Evolutionary conservation across 2,113 vertebrate genomes (phyloP).

Genomic region (Lota lota): DNA sequence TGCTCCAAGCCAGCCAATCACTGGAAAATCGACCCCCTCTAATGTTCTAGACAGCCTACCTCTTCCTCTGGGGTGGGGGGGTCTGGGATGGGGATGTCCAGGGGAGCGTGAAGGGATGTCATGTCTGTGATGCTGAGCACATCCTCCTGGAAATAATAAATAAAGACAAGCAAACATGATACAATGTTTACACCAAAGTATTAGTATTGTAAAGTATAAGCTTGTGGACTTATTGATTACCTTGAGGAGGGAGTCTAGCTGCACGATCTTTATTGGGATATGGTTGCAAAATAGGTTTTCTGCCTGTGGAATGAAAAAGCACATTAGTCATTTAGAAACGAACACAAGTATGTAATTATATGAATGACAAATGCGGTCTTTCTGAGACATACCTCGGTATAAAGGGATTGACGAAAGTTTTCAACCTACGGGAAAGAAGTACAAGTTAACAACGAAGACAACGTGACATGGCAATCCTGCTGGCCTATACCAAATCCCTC

Average conservation of each 20-base stretch:
- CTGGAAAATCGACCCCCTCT: neutral
- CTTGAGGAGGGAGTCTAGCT: slow-evolving; percentile 76
- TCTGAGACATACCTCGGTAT: slow-evolving; percentile 70
- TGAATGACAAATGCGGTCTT: neutral
- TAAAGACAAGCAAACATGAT: neutral
- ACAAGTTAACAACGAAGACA: too few relatives aligned
- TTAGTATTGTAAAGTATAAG: neutral
- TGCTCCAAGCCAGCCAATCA: too few relatives aligned
- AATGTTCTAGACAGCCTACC: slow-evolving; percentile 50
- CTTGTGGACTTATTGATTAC: slow-evolving; percentile 47
- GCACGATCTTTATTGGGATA: slow-evolving; percentile 79
- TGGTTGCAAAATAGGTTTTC: slow-evolving; percentile 76
- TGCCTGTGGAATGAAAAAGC: slow-evolving; percentile 58
- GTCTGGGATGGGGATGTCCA: slow-evolving; percentile 89
- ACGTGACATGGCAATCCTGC: too few relatives aligned
- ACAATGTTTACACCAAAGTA: neutral
- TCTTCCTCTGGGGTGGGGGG: slow-evolving; percentile 84
- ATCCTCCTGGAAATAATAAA: slow-evolving; percentile 68
- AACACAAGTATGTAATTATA: neutral
- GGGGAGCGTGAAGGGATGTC: slow-evolving; percentile 70
- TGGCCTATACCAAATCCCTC: too few relatives aligned
- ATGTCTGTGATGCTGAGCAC: slow-evolving; percentile 74
- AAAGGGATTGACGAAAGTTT: slow-evolving; percentile 75
- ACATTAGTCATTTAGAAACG: too few relatives aligned
- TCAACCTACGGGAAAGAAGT: slow-evolving; percentile 68